These are phyloP conservation scores for Anas georgica DNA, from an alignment of 2,797 vertebrate species.

Conservation along the genomic window DNA sequence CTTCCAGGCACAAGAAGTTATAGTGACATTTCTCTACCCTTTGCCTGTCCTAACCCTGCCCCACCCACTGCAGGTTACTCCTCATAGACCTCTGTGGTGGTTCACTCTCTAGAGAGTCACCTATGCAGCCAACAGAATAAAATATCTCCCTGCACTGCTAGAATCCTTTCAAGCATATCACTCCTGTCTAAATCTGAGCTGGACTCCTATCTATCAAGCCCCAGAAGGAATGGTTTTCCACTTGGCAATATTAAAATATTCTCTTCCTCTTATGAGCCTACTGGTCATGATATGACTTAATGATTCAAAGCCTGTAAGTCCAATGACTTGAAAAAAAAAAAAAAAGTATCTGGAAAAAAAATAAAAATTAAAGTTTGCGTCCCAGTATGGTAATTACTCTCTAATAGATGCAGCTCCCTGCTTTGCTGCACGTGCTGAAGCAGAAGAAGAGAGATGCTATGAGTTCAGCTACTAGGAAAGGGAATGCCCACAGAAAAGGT, in stretches of 20 bases:
- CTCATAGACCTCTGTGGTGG: neutral
- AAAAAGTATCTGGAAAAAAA: neutral
- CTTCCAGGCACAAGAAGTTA: neutral
- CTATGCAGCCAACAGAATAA: neutral
- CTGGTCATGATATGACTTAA: neutral
- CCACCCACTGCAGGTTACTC: neutral
- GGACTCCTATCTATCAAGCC: neutral
- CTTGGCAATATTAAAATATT: neutral
- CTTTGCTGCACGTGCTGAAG: fast-evolving
- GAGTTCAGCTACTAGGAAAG: neutral
- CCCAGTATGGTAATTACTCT: neutral
- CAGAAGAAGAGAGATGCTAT: fast-evolving
- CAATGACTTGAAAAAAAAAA: neutral
- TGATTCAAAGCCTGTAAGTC: neutral
- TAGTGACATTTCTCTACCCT: neutral
- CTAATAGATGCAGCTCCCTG: fast-evolving
- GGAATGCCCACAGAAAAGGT: neutral
- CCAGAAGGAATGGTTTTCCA: neutral
- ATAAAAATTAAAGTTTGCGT: neutral
- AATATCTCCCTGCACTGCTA: neutral
- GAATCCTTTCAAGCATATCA: neutral
- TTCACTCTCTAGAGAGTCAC: neutral
- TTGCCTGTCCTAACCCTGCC: fast-evolving
- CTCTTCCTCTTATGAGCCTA: neutral
- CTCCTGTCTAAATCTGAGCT: neutral